Conservation (phyloP, 1,140 invertebrate species). For the Colletes gigas region DNA sequence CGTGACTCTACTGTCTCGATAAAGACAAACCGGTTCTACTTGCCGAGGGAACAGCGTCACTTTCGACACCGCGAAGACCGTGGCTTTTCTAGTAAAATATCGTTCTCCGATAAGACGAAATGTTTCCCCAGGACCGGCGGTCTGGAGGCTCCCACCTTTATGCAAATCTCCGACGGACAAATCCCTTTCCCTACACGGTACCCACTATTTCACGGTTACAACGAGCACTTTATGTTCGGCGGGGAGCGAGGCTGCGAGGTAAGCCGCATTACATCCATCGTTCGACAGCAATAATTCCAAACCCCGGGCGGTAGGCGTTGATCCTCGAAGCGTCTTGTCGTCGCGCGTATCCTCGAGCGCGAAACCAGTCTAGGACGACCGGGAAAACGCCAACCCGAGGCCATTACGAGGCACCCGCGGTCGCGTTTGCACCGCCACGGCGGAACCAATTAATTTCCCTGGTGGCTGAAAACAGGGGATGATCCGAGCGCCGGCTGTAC, state of each 20-base stretch:
- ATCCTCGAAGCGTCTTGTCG: constrained; percentile 12
- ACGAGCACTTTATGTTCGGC: background rate
- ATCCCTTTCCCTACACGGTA: background rate
- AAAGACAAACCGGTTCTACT: background rate
- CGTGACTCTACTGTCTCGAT: no score
- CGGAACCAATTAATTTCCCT: constrained; percentile 46
- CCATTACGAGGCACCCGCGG: background rate
- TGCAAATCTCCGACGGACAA: constrained; percentile 8
- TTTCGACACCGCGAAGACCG: background rate
- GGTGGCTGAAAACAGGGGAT: constrained; percentile 2
- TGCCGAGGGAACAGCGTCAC: background rate
- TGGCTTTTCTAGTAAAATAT: background rate
- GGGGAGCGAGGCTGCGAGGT: background rate
- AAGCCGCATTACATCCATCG: background rate
- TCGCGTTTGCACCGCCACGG: background rate
- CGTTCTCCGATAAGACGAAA: background rate
- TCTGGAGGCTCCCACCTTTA: background rate
- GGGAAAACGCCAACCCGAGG: background rate
- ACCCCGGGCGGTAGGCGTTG: background rate
- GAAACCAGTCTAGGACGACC: no score
- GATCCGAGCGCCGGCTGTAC: background rate
- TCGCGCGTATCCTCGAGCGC: background rate
- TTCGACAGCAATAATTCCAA: background rate
- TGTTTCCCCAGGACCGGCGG: no score
- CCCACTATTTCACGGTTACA: background rate